These are phyloP conservation scores for Lepidocolaptes lacrymiger DNA, from an alignment of 2,797 vertebrate genomes.

Conservation along the genomic window DNA sequence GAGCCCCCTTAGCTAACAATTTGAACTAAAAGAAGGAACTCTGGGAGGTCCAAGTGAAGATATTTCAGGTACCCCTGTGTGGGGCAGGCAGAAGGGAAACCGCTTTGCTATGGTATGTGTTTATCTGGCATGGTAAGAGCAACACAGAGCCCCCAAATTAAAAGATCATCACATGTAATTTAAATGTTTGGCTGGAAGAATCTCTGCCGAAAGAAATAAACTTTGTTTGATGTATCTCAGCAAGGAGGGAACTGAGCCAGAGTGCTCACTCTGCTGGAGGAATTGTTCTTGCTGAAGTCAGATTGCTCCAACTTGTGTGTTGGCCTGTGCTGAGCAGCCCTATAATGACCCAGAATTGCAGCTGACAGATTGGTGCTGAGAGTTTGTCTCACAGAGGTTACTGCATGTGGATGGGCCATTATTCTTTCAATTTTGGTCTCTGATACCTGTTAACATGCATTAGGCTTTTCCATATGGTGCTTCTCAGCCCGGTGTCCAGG, in stretches of 20 bases:
- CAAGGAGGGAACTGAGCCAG: neutral
- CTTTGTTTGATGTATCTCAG: neutral
- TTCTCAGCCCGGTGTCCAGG: slow-evolving; percentile 29
- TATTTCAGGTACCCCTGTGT: neutral
- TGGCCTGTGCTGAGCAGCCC: slow-evolving; percentile 50
- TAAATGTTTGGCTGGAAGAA: neutral
- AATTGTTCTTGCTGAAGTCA: slow-evolving; percentile 10
- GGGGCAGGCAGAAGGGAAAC: neutral
- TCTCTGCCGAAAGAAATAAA: neutral
- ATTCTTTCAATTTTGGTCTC: slow-evolving; percentile 84
- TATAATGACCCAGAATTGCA: slow-evolving; percentile 81
- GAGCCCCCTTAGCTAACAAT: neutral
- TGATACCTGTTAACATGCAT: slow-evolving; percentile 72
- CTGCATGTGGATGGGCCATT: slow-evolving; percentile 79
- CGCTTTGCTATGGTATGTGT: neutral
- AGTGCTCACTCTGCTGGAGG: neutral
- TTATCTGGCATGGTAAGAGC: neutral
- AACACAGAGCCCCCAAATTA: neutral
- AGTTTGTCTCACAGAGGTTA: slow-evolving; percentile 65
- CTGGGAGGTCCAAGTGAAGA: neutral
- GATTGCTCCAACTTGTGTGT: slow-evolving; percentile 35
- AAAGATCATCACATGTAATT: neutral
- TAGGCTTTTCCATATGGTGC: slow-evolving; percentile 72
- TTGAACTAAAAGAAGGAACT: neutral
- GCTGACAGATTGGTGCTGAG: slow-evolving; percentile 87